These are phyloP conservation scores for Tetramorium parvispinum DNA, from an alignment of 1,140 invertebrate species.

Conservation along the genomic window DNA sequence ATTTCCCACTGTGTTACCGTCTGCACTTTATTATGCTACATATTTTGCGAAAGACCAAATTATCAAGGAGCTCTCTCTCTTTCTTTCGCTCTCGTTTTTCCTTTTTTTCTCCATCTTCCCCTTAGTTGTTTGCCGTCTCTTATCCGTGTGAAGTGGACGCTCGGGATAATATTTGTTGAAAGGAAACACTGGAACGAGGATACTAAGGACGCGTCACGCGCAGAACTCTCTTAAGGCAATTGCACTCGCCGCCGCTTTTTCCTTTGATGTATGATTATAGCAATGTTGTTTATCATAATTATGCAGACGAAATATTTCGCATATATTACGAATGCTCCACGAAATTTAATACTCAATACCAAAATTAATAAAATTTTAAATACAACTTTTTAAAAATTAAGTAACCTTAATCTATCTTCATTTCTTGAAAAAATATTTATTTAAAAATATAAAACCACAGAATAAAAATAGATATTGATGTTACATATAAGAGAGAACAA, in stretches of 20 bases:
- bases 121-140: not conserved
- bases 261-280: conserved; percentile 9
- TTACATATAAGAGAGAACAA: not conserved
- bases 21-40: conserved; percentile 26
- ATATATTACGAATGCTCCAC: not conserved
- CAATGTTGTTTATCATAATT: not conserved
- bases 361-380: not conserved
- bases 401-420: not conserved
- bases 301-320: not conserved
- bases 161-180: conserved; percentile 41
- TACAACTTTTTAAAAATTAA: not conserved
- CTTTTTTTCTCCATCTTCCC: not conserved
- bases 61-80: not conserved
- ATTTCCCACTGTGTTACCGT: not conserved
- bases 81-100: not conserved
- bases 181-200: conserved; percentile 12
- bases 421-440: not conserved
- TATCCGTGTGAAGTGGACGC: conserved; percentile 1
- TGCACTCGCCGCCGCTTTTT: not conserved
- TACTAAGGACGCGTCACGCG: not conserved
- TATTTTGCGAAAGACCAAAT: conserved; percentile 25
- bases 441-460: not conserved
- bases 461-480: not conserved
- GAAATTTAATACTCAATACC: not conserved
- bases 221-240: not conserved